Percentiles rank a stretch among this genome's conserved stretches.
Conservation (phyloP, 1,140 invertebrate genomes). For the Babylonia areolata region DNA sequence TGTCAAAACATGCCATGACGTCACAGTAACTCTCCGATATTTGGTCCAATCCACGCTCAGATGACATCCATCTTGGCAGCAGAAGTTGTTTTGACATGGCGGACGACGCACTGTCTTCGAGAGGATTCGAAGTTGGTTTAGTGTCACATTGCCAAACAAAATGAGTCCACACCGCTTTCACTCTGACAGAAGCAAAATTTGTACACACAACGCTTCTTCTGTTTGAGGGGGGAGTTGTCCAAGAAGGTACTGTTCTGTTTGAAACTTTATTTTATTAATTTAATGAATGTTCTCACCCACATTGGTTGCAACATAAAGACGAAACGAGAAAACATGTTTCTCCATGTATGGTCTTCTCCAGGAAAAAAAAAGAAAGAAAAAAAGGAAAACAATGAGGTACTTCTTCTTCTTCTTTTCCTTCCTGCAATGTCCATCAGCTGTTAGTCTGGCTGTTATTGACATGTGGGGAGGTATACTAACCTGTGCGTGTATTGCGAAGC, state of each 20-base stretch:
- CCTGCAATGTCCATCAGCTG: no score
- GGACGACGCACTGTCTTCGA: not conserved
- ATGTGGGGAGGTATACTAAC: no score
- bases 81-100: conserved; percentile 25
- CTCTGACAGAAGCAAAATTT: not conserved
- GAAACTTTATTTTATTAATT: no score
- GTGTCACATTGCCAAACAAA: not conserved
- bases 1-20: not conserved
- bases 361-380: no score
- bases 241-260: not conserved
- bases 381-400: no score
- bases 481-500: no score
- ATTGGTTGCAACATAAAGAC: no score
- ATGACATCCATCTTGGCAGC: not conserved
- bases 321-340: no score
- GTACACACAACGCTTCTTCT: not conserved
- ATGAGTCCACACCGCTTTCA: not conserved
- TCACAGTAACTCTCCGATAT: not conserved
- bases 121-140: not conserved
- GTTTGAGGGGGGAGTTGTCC: not conserved
- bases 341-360: no score
- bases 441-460: no score
- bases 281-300: no score
- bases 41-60: conserved; percentile 1
- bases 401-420: no score